Conservation (phyloP, 2,888 invertebrate genomes). For the Subacronicta megacephala region DNA sequence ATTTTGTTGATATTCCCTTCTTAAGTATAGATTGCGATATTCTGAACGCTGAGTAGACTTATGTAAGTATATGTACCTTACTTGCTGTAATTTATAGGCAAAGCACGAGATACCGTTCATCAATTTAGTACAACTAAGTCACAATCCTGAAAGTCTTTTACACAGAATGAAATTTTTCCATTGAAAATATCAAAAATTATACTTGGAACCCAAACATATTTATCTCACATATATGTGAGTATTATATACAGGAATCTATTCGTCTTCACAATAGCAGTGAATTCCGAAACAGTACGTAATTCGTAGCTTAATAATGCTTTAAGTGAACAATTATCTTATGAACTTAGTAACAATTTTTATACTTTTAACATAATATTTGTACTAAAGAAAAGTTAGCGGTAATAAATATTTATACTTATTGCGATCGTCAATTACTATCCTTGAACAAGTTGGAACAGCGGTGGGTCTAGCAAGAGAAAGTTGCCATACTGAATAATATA, state of each 20-base stretch:
- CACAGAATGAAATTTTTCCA: constrained; percentile 10
- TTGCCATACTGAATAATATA: constrained; percentile 35
- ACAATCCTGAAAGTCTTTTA: constrained; percentile 37
- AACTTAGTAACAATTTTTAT: constrained; percentile 83
- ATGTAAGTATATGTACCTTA: constrained; percentile 65
- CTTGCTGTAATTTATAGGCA: constrained; percentile 54
- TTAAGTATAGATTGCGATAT: constrained; percentile 76
- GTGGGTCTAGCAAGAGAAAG: constrained; percentile 54
- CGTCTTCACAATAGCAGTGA: constrained; percentile 55
- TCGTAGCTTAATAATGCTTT: constrained; percentile 86
- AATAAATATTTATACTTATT: constrained; percentile 72
- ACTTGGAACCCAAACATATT: constrained; percentile 35
- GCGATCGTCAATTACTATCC: constrained; percentile 85
- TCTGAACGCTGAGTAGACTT: constrained; percentile 71
- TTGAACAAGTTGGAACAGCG: constrained; percentile 65
- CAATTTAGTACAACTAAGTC: constrained; percentile 42
- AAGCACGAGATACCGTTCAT: constrained; percentile 50
- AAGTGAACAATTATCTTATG: constrained; percentile 87
- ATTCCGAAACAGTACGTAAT: constrained; percentile 60
- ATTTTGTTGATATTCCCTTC: constrained; percentile 86
- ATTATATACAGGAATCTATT: constrained; percentile 48
- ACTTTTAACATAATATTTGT: constrained; percentile 81
- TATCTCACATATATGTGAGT: constrained; percentile 22
- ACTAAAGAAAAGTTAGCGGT: constrained; percentile 74
- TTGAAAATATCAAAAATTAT: constrained; percentile 29